Evolutionary conservation across 1,140 invertebrate species (phyloP).

Genomic region (Bombus soroeensis): DNA sequence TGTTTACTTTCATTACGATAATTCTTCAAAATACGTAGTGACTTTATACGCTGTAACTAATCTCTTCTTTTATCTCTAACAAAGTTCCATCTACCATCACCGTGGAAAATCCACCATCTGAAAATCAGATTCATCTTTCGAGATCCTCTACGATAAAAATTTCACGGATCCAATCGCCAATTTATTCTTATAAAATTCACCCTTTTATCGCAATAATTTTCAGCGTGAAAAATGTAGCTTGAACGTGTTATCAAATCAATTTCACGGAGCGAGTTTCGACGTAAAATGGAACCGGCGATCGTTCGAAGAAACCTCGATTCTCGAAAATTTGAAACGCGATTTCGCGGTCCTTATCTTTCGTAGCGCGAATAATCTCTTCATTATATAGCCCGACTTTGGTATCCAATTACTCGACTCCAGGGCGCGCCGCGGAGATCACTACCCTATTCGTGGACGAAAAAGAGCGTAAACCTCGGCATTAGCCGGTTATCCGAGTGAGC

Average conservation of each 20-base stretch:
- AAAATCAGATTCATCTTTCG: not conserved
- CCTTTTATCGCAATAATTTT: not conserved
- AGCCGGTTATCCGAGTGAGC: constrained; percentile 62
- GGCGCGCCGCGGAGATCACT: constrained; percentile 42
- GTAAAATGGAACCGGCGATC: not conserved
- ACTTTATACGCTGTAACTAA: not conserved
- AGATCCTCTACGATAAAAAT: not conserved
- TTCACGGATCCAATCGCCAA: not conserved
- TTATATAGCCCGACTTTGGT: constrained; percentile 49
- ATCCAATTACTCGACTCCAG: constrained; percentile 50
- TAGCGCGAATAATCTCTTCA: constrained; percentile 54
- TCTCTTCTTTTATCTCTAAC: not conserved
- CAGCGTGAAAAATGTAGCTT: not conserved
- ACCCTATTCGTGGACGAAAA: constrained; percentile 56
- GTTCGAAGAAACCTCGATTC: not conserved
- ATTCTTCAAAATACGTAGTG: not conserved
- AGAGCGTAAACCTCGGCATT: constrained; percentile 62
- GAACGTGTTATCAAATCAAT: not conserved
- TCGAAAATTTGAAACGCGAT: constrained; percentile 19
- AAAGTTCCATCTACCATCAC: not conserved
- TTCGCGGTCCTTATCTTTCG: not conserved
- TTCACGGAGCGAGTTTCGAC: constrained; percentile 13
- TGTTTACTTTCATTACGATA: not conserved
- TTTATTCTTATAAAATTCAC: not conserved
- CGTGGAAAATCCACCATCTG: not conserved